A percentile compares a stretch with the other conserved stretches of the same genome.
phyloP scores from a whole-genome alignment of 2,113 vertebrate genomes.

The Psilopsiagon aymara region DNA sequence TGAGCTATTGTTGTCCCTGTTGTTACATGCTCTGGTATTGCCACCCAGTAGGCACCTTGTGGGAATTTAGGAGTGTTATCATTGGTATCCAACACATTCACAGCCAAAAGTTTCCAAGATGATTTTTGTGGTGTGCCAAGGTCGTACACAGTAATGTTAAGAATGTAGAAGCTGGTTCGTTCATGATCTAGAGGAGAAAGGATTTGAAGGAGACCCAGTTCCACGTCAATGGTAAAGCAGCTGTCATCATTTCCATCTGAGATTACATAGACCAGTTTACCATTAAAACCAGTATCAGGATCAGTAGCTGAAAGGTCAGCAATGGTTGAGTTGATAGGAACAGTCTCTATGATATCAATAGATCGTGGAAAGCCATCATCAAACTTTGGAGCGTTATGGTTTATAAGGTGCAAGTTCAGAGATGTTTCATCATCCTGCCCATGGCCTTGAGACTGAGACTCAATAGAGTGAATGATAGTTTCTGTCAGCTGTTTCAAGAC shows the following conservation, averaged over 20 bases:
- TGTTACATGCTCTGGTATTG: slow-evolving; percentile 83
- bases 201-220: slow-evolving; percentile 85
- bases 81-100: slow-evolving; percentile 91
- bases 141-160: slow-evolving; percentile 94
- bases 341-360: slow-evolving; percentile 84
- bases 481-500: slow-evolving; percentile 85
- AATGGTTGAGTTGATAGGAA: slow-evolving; percentile 79
- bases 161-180: slow-evolving; percentile 86
- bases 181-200: slow-evolving; percentile 89
- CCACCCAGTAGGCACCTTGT: slow-evolving; percentile 84
- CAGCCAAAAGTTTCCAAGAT: slow-evolving; percentile 89
- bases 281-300: slow-evolving; percentile 86
- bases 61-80: slow-evolving; percentile 89
- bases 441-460: slow-evolving; percentile 75
- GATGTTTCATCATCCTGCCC: slow-evolving; percentile 82
- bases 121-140: slow-evolving; percentile 88
- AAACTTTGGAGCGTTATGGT: slow-evolving; percentile 88
- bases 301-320: slow-evolving; percentile 85
- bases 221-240: slow-evolving; percentile 87
- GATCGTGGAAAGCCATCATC: slow-evolving; percentile 82
- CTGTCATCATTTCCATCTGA: slow-evolving; percentile 92
- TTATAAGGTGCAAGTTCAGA: slow-evolving; percentile 86
- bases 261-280: slow-evolving; percentile 88
- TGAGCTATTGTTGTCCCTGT: slow-evolving; percentile 81
- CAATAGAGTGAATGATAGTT: slow-evolving; percentile 87